Evolutionary conservation across 2,888 invertebrate genomes (phyloP), one percentile per base, ranked within the genome.

Genomic region (Synergus laeviventris): DNA sequence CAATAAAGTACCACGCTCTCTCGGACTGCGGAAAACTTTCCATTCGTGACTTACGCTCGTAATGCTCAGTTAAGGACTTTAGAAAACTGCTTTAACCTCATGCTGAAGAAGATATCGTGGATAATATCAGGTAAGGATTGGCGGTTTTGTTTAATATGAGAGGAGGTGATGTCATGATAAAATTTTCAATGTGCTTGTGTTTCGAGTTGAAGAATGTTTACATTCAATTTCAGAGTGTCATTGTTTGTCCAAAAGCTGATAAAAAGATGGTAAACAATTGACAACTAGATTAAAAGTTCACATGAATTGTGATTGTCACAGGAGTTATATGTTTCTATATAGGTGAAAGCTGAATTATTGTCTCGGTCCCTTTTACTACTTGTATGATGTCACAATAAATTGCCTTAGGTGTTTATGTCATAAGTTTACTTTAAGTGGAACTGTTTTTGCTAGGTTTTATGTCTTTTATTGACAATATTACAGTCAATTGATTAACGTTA

Each of bases 61-160:
- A 70, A 70, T 45, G 31, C 31, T 70, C 31, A 31, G 16, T 70
- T 70, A 49, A 45, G 11, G 3, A 18, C 31, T 49, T 45, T 31
- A 18, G 31, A 21, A 70, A 18, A 70, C 12, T 70, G 70, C 4
- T 45, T 70, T 36, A 45, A 70, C 31, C 70, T 70, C 70, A 31
- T 70, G 70, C 70, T 31, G 31, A 31, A 70, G 70, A 70, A 70
- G 16, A 70, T 62, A 62, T n/a, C 49, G 70, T 31, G 45, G 45
- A 16, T 70, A 31, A 70, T 70, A 70, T 70, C 31, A 70, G 70
- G 70, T 70, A 45, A 42, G 66, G 16, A n/a, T 42, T 21, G 38
- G 18, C 21, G 12, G 12, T 64, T 66, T 66, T 45, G 9, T 24
- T 66, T 31, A 11, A 12, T 56, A 0, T 21, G 21, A 56, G 12